Base-by-base conservation (phyloP, 2,888 invertebrate species). In the Zygothrica quintamaculata region DNA sequence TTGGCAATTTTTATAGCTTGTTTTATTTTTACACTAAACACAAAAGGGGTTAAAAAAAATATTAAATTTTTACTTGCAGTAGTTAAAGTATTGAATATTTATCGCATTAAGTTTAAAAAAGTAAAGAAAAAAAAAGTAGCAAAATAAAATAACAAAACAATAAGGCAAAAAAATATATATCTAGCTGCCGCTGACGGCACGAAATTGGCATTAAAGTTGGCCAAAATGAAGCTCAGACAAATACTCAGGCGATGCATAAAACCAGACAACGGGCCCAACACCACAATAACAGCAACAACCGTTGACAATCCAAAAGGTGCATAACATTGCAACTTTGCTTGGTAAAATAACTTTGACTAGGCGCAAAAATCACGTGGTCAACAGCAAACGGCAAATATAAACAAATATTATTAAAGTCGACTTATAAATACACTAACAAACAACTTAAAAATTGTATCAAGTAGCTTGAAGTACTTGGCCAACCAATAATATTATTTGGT, bases 121-220 rank as follows among this genome's bases (percentile, higher is more conserved):
- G n/a, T n/a, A n/a, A n/a, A n/a, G n/a, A 59, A 52, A 36, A 66
- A 22, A 22, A 22, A 22, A 2, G 18, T 2, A 22, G 18, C n/a
- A n/a, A n/a, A n/a, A 11, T 46, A 62, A 39, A 48, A 46, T 16
- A 59, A n/a, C n/a, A n/a, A 59, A 36, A 52, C 33, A 55, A 64
- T 34, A 37, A 52, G 37, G 37, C 39, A 18, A 34, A 8, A 48
- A 16, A 44, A 48, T 46, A 46, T 44, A 61, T 15, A 37, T 50
- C 61, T 67, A n/a, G n/a, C n/a, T n/a, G n/a, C 47, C 26, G 57
- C 53, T 69, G 59, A 56, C 52, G 77, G 65, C 87, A 80, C 84
- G 87, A 86, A 80, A 80, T 73, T 86, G 87, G 77, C 87, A 86
- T 80, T 80, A 86, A 84, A 80, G 65, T 60, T 71, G 48, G 34